Conservation (phyloP, 1,140 invertebrate species). For the Heliconius melpomene region DNA sequence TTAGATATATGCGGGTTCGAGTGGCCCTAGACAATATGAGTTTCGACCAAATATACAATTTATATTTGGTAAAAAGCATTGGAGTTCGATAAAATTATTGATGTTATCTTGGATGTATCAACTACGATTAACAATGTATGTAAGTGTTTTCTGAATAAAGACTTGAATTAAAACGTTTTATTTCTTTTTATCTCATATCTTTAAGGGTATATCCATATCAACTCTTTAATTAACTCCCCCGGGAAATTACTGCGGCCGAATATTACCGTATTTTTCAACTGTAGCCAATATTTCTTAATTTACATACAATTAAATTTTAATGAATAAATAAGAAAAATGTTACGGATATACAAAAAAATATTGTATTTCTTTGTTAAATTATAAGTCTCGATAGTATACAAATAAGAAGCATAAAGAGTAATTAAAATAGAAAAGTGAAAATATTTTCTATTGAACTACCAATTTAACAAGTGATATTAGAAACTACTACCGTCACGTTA, state of each 20-base stretch:
- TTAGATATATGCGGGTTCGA: slow-evolving; percentile 37
- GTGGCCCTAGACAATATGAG: slow-evolving; percentile 41
- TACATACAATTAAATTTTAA: neutral
- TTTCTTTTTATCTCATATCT: neutral
- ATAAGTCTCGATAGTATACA: too few relatives aligned
- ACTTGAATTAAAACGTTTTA: slow-evolving; percentile 25
- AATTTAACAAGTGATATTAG: too few relatives aligned
- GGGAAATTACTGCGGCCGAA: neutral
- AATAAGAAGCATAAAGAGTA: too few relatives aligned
- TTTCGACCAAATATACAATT: slow-evolving; percentile 41
- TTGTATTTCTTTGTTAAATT: too few relatives aligned
- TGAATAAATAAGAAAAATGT: neutral
- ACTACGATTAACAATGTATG: slow-evolving; percentile 37
- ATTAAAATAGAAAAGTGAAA: too few relatives aligned
- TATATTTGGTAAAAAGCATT: slow-evolving; percentile 39
- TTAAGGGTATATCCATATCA: neutral
- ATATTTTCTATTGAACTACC: too few relatives aligned
- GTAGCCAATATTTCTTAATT: neutral
- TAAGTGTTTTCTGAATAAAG: slow-evolving; percentile 45
- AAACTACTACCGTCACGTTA: too few relatives aligned
- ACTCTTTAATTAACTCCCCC: neutral
- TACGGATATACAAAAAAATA: too few relatives aligned
- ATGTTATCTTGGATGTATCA: slow-evolving; percentile 40
- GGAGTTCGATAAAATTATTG: slow-evolving; percentile 33
- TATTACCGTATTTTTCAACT: neutral